Conservation (phyloP, 2,888 invertebrate genomes). For the Tetramorium bicarinatum region DNA sequence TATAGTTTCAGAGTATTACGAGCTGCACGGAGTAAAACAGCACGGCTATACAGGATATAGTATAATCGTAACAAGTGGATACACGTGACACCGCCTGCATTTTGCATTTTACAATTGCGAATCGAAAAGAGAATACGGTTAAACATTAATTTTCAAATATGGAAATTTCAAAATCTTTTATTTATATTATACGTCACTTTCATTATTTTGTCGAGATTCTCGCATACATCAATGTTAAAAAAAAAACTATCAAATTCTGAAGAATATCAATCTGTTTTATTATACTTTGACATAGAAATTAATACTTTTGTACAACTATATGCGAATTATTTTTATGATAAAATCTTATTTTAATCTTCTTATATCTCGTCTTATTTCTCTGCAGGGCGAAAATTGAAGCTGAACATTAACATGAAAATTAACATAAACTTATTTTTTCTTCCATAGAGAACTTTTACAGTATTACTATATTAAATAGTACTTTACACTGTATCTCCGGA, state of each 20-base stretch:
- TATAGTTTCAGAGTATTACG: slow-evolving; percentile 23
- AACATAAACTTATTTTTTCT: background rate
- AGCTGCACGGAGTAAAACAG: background rate
- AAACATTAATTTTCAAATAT: slow-evolving; percentile 2
- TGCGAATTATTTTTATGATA: background rate
- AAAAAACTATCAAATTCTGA: background rate
- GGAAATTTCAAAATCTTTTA: slow-evolving; percentile 12
- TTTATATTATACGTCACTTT: slow-evolving; percentile 10
- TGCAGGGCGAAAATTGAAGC: background rate
- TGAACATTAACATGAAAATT: too few species aligned
- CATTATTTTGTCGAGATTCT: background rate
- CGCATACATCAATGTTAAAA: background rate
- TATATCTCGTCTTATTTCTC: background rate
- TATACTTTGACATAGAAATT: background rate
- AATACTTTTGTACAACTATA: background rate
- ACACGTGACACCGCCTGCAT: background rate
- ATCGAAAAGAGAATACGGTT: background rate
- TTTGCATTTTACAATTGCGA: slow-evolving; percentile 18
- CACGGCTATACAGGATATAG: background rate
- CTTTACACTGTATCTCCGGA: background rate
- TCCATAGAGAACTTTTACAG: background rate
- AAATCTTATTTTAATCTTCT: background rate
- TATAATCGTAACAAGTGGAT: slow-evolving; percentile 7
- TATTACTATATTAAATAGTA: background rate
- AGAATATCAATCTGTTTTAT: background rate